Base-by-base conservation (phyloP, 2,113 vertebrate genomes). In the Athene noctua region DNA sequence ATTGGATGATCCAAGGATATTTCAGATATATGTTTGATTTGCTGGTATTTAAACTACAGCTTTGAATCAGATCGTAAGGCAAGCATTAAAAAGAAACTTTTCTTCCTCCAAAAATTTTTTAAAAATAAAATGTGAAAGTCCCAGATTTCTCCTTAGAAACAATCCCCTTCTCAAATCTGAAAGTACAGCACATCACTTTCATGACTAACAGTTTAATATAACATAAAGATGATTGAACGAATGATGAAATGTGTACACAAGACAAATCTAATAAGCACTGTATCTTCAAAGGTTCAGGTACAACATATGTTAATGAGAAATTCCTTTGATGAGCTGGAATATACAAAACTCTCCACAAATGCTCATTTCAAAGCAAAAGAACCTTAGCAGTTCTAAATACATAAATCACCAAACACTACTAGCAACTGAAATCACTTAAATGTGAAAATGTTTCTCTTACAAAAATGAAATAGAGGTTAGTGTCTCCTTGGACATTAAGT, bases 251-350 rank as follows among this genome's bases (percentile, higher is more conserved):
- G 44, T 23, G 22, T 68, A 83, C 12, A 59, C 18, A 92, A 88
- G 2, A 6, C 42, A 26, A 4, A 38, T 61, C 85, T 91, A 92
- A 77, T 80, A 80, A 91, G 54, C 44, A 65, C 40, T 32, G 30
- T 49, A 86, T 58, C 93, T 88, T 94, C 89, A 94, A 94, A 95
- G 80, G 36, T 46, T 74, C 26, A 68, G 63, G 58, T 77, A 88
- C n/a, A 71, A 86, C 30, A 18, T 36, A 82, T 18, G 16, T 29
- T 91, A 83, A 65, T 73, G 18, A 87, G 38, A 84, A 89, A 65
- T 68, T 61, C 30, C n/a, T 88, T 80, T 88, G 93, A 92, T 80
- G 66, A 81, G 30, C 15, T 75, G 17, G 10, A 88, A 86, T 74
- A 79, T 61, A 86, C 30, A 75, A 72, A 88, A 72, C 34, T 63